Evolutionary conservation across 2,888 invertebrate species (phyloP), one percentile per base, ranked within the genome.

Genomic region (Prosopocoilus inquinatus): DNA sequence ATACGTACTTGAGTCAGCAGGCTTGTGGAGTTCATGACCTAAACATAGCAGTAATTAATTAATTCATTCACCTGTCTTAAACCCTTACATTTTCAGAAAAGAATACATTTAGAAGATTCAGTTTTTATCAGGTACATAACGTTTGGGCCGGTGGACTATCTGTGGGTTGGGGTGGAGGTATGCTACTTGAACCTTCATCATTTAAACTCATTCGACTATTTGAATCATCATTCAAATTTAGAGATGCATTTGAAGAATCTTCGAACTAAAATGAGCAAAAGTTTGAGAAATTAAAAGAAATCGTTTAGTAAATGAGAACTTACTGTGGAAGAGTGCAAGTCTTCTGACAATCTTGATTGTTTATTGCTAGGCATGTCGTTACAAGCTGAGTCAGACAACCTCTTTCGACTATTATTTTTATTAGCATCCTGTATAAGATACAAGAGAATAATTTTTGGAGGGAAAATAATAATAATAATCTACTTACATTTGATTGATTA

Each of bases 171-270:
- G 63, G 52, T 13, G 60, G 47, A 13, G 65, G 61, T 39, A 65
- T 58, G 13, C 66, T 62, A 41, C 51, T 53, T 32, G 58, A 35
- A 16, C 57, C 62, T n/a, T 72, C 71, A 20, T 73, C 72, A 15
- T 64, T 66, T 5, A 74, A 63, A 61, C 77, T 75, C 50, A 74
- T 63, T 58, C 72, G 76, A 60, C 76, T 76, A 64, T 77, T 78
- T 4, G 80, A 80, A 67, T 80, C 80, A 48, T 79, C 79, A 55
- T 75, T 76, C 62, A 74, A 72, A 56, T 71, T 74, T 33, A 77
- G 62, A 8, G 78, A 79, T 56, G 71, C 72, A 59, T 77, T 78
- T n/a, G 79, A 78, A 58, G 75, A 76, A 38, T 79, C 79, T 62
- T 78, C 79, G 59, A 71, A 78, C 78, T 79, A 64, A 52, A 55